Conservation (phyloP, 2,797 vertebrate genomes). For the Phataginus tetradactyla region DNA sequence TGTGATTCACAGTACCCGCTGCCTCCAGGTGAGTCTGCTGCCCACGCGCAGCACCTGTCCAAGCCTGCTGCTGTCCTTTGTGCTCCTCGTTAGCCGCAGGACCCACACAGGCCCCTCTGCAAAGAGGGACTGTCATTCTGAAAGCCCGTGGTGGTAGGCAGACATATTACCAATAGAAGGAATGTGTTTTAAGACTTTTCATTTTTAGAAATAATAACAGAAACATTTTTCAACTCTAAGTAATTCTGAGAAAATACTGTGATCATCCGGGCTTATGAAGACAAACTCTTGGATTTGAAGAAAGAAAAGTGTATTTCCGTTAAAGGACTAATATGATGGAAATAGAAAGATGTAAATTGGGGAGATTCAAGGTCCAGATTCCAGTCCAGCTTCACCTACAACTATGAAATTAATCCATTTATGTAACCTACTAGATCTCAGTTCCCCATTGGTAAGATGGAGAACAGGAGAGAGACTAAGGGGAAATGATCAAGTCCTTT, state of each 20-base stretch:
- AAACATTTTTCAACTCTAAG: conserved; percentile 35
- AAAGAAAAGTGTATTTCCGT: neutral
- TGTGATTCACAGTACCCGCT: neutral
- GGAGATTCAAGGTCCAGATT: neutral
- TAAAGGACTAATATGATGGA: neutral
- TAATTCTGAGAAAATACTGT: conserved; percentile 25
- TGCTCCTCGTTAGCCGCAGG: neutral
- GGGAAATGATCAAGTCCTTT: conserved; percentile 1
- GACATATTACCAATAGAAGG: neutral
- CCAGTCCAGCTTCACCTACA: neutral
- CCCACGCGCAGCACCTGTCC: neutral
- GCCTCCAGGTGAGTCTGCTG: neutral
- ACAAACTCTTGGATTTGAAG: neutral
- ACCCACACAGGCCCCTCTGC: neutral
- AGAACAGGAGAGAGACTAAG: neutral
- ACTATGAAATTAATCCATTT: neutral
- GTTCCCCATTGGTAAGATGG: neutral
- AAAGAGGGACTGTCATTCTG: neutral
- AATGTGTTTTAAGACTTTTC: neutral
- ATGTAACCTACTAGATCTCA: neutral
- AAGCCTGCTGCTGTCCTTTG: neutral
- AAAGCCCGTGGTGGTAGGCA: neutral
- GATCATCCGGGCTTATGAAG: neutral
- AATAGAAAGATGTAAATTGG: neutral
- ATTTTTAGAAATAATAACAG: conserved; percentile 14